phyloP scores from a whole-genome alignment of 1,140 invertebrate species.

The Tenebrio molitor region DNA sequence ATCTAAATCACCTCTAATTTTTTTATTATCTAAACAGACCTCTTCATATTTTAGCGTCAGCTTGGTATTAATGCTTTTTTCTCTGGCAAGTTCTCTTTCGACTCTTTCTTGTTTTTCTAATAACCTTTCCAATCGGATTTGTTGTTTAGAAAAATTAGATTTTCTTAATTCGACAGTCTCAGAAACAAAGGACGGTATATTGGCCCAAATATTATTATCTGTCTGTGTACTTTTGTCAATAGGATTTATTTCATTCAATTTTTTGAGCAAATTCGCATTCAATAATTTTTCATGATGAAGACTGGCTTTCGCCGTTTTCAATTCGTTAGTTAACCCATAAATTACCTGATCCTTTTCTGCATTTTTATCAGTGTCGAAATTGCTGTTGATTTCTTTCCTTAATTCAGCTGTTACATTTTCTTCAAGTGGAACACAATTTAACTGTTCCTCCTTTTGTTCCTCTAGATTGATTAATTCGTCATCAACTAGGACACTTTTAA shows the following conservation, averaged over 20 bases:
- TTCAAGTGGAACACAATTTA: no score
- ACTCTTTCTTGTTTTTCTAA: constrained; percentile 40
- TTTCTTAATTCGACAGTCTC: background rate
- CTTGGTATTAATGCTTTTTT: background rate
- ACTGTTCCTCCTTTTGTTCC: no score
- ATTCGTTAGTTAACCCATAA: no score
- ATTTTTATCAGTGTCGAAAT: no score
- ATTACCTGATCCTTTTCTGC: no score
- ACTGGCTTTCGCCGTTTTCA: no score
- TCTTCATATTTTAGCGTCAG: background rate
- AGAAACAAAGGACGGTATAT: background rate
- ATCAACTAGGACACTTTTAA: constrained; percentile 1
- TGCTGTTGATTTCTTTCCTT: no score
- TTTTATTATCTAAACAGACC: background rate
- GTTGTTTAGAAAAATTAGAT: constrained; percentile 44
- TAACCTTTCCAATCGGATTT: constrained; percentile 45
- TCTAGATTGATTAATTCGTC: background rate
- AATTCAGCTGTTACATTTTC: no score
- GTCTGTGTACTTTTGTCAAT: background rate
- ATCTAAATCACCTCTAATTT: background rate
- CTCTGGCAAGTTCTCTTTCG: background rate
- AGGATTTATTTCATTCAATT: no score
- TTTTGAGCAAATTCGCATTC: no score
- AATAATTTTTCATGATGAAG: no score
- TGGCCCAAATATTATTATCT: background rate